Conservation (phyloP, 2,888 invertebrate genomes). For the Microchrysa polita region DNA sequence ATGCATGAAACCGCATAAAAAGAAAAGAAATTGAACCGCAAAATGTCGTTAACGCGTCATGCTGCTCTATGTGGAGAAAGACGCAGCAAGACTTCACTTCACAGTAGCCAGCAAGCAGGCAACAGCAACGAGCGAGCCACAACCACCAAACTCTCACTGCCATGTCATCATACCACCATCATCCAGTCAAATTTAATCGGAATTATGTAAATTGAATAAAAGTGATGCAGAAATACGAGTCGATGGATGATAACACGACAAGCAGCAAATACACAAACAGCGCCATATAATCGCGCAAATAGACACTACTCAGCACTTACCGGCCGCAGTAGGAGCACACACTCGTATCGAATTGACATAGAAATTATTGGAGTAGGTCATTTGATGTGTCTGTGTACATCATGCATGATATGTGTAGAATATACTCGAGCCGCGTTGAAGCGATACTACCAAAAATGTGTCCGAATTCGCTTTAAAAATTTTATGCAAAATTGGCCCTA, state of each 20-base stretch:
- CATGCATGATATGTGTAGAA: background rate
- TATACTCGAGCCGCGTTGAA: background rate
- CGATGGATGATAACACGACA: too few relatives aligned
- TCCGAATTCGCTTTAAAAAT: background rate
- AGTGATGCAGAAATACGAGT: background rate
- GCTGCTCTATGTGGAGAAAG: too few relatives aligned
- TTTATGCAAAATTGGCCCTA: too few relatives aligned
- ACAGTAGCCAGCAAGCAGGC: background rate
- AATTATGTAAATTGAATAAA: conserved; percentile 24
- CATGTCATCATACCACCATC: too few relatives aligned
- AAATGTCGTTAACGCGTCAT: background rate
- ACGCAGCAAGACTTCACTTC: background rate
- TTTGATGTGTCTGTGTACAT: background rate
- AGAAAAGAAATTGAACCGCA: background rate
- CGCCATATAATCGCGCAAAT: too few relatives aligned
- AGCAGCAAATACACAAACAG: too few relatives aligned
- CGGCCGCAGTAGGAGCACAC: too few relatives aligned
- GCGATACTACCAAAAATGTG: background rate
- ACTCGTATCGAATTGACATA: background rate
- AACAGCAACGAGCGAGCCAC: background rate
- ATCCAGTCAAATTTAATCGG: conserved; percentile 4
- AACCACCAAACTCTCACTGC: too few relatives aligned
- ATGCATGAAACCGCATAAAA: background rate
- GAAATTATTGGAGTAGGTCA: conserved; percentile 33
- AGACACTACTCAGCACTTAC: too few relatives aligned